Conservation (phyloP, 2,113 vertebrate genomes). For the Oreochromis spilurus region DNA sequence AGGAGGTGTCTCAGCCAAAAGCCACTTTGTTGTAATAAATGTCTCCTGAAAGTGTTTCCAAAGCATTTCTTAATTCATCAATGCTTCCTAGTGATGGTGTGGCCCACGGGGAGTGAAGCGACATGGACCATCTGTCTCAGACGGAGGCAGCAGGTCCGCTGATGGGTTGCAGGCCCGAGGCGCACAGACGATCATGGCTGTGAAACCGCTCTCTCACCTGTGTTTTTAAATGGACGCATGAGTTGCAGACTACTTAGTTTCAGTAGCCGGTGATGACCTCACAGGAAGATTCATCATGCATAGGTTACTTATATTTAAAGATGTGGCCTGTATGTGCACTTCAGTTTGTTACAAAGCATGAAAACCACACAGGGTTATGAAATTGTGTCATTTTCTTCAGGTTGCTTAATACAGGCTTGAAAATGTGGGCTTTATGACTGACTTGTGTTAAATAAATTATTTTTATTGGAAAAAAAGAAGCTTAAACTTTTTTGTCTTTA, state of each 20-base stretch:
- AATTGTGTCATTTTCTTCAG: neutral
- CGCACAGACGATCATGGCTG: neutral
- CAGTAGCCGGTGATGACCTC: neutral
- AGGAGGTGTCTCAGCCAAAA: neutral
- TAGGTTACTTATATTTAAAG: neutral
- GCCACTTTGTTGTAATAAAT: slow-evolving; percentile 33
- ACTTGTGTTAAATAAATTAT: neutral
- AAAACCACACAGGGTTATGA: neutral
- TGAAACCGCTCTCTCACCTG: neutral
- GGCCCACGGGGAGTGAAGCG: neutral
- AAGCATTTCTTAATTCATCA: slow-evolving; percentile 37
- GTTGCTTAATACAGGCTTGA: neutral
- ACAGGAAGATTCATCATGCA: neutral
- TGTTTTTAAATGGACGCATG: neutral
- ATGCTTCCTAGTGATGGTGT: slow-evolving; percentile 10
- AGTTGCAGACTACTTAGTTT: neutral
- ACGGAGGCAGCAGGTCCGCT: neutral
- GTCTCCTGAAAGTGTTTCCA: slow-evolving; percentile 37
- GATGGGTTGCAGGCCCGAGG: neutral
- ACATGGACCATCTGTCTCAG: slow-evolving; percentile 2
- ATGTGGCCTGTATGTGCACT: neutral
- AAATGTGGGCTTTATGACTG: neutral
- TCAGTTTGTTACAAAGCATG: neutral
- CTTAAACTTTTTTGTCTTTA: neutral
- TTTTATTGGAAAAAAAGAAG: neutral